Conservation (phyloP, 2,113 vertebrate species). For the Sterna hirundo region DNA sequence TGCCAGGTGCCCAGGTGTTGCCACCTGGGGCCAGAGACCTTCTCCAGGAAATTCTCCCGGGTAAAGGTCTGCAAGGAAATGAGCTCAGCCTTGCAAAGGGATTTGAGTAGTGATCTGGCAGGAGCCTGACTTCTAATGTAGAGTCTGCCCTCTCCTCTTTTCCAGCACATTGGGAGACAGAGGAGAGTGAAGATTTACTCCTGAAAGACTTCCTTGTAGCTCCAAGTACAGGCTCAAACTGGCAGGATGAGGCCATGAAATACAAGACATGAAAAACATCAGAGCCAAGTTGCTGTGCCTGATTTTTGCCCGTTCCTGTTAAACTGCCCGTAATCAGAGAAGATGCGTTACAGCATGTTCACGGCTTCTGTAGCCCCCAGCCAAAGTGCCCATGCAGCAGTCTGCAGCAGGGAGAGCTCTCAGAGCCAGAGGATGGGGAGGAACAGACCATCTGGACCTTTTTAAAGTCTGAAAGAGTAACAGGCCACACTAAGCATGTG, state of each 20-base stretch:
- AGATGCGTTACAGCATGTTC: neutral
- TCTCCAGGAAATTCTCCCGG: neutral
- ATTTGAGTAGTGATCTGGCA: neutral
- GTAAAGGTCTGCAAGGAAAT: neutral
- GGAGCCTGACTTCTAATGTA: neutral
- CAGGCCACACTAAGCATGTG: neutral
- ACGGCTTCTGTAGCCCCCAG: neutral
- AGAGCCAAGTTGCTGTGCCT: neutral
- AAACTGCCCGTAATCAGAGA: neutral
- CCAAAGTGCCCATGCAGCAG: neutral
- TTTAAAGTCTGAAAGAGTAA: neutral
- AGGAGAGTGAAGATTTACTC: neutral
- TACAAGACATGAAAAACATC: neutral
- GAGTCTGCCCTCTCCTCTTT: neutral
- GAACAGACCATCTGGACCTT: neutral
- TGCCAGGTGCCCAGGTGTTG: neutral
- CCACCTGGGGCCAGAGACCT: neutral
- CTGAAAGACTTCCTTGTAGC: neutral
- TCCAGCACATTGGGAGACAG: neutral
- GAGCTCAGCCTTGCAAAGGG: neutral
- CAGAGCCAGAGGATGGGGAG: neutral
- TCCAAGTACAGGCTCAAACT: neutral
- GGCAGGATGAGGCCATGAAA: neutral
- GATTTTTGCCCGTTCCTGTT: neutral
- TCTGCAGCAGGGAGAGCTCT: neutral